Evolutionary conservation across 2,888 invertebrate species (phyloP).

Genomic region (Scotopteryx bipunctaria): DNA sequence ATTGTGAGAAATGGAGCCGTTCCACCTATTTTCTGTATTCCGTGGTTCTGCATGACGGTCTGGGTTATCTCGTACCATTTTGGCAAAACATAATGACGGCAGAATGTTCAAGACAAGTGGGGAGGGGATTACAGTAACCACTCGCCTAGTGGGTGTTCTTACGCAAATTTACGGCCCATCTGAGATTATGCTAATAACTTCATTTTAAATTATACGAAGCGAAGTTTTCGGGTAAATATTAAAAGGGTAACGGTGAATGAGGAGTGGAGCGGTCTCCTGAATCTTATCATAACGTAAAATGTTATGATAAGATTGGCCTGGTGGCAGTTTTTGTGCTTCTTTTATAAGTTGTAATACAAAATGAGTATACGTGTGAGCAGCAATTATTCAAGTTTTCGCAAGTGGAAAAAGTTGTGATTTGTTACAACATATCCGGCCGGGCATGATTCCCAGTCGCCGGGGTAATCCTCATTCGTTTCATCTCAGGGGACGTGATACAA

Average conservation of each 20-base stretch:
- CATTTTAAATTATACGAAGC: constrained; percentile 27
- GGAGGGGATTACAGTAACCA: constrained; percentile 45
- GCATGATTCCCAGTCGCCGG: constrained; percentile 54
- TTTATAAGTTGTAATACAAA: too few relatives aligned
- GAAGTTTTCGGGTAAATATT: constrained; percentile 27
- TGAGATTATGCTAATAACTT: constrained; percentile 35
- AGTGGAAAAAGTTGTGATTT: constrained; percentile 37
- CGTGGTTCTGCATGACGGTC: constrained; percentile 45
- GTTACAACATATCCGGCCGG: constrained; percentile 40
- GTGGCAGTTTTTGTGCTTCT: neutral
- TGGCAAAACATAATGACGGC: constrained; percentile 51
- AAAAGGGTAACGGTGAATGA: constrained; percentile 19
- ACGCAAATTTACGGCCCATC: constrained; percentile 37
- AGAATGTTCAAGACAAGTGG: constrained; percentile 47
- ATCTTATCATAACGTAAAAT: constrained; percentile 3
- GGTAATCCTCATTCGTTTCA: constrained; percentile 64
- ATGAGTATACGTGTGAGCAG: too few relatives aligned
- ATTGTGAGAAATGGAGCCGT: neutral
- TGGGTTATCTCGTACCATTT: constrained; percentile 44
- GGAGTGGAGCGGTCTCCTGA: constrained; percentile 6
- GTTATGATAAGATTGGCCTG: neutral
- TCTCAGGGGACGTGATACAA: constrained; percentile 63
- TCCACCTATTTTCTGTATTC: constrained; percentile 36
- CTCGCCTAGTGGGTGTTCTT: constrained; percentile 35
- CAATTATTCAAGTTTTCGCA: constrained; percentile 33